Base-by-base conservation (phyloP, 2,888 invertebrate genomes). In the Bursaphelenchus okinawaensis region DNA sequence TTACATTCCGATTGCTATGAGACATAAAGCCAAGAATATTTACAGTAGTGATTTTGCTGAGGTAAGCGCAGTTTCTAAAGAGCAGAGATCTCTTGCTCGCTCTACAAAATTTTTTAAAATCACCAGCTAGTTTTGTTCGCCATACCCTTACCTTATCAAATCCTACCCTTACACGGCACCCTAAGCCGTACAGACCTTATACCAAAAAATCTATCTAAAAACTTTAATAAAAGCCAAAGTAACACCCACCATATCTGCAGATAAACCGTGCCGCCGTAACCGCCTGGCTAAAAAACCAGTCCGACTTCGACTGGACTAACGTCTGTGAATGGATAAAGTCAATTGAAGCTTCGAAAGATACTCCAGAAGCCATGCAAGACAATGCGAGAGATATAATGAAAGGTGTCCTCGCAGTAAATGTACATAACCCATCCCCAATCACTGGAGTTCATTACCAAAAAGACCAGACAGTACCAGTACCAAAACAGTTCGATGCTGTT, bases 21-120 rank as follows among this genome's bases (percentile, higher is more conserved):
- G 81, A 20, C 65, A 75, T 24, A 69, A 77, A 9, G 79, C 73
- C 19, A 68, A 72, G 40, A 70, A 68, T 51, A 76, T 81, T 51
- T 81, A 68, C 66, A 78, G 77, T 16, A 79, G 79, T 1, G 81
- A 81, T 66, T 81, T 79, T 61, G 78, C 81, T 0, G 55, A 68
- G 54, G 71, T 69, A 23, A 20, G n/a, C n/a, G n/a, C n/a, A n/a
- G n/a, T n/a, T n/a, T n/a, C n/a, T n/a, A n/a, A n/a, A n/a, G n/a
- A n/a, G n/a, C n/a, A n/a, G n/a, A n/a, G n/a, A n/a, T n/a, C n/a
- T n/a, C n/a, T n/a, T n/a, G n/a, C n/a, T n/a, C n/a, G n/a, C n/a
- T n/a, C n/a, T n/a, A n/a, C n/a, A n/a, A n/a, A n/a, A n/a, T n/a
- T n/a, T n/a, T n/a, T n/a, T n/a, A n/a, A n/a, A n/a, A n/a, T n/a